A percentile compares a stretch with the other conserved stretches of the same genome.
phyloP scores from a whole-genome alignment of 2,797 vertebrate genomes.

The Meda fulgida region DNA sequence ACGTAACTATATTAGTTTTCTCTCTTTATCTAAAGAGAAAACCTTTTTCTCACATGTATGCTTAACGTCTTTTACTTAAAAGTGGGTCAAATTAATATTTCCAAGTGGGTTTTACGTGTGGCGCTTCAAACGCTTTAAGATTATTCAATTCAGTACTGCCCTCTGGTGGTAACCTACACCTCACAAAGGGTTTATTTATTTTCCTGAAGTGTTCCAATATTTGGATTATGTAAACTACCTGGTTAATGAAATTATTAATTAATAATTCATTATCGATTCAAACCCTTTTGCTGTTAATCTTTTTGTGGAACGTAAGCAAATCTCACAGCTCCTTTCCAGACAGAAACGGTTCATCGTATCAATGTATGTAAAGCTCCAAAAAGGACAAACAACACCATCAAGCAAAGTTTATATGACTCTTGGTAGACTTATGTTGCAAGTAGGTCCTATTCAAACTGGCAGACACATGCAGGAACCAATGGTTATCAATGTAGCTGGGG shows the following conservation, averaged over 20 bases:
- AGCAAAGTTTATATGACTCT: background rate
- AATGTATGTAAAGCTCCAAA: background rate
- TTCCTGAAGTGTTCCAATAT: background rate
- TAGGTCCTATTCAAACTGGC: background rate
- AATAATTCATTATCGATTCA: background rate
- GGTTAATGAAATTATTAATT: background rate
- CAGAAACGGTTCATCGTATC: background rate
- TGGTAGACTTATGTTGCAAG: background rate
- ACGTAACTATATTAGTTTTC: background rate
- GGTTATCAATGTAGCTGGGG: background rate
- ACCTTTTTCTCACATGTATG: background rate
- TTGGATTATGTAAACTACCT: background rate
- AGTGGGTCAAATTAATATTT: background rate
- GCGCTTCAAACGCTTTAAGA: background rate
- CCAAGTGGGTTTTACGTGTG: background rate
- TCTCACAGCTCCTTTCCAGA: background rate
- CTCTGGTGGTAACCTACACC: constrained; percentile 4
- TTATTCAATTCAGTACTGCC: constrained; percentile 8
- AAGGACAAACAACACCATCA: background rate
- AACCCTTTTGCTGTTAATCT: background rate
- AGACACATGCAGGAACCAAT: background rate
- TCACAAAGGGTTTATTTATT: background rate
- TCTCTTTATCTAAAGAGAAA: background rate
- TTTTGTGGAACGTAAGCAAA: background rate
- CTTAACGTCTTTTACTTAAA: background rate